Conservation (phyloP, 2,888 invertebrate genomes). For the Cacoxenus indagator region DNA sequence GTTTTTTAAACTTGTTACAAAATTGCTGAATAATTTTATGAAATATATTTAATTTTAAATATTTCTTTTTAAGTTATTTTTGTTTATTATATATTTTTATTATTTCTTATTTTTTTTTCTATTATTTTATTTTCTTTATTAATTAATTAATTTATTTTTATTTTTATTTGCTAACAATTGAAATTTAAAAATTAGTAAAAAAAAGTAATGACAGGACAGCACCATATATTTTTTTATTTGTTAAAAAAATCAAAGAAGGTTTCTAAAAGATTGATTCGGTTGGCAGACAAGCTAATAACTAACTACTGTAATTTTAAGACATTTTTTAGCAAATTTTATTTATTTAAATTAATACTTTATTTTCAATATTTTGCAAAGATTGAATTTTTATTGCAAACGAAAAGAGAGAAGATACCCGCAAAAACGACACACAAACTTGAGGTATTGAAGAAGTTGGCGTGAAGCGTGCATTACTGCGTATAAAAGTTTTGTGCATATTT, state of each 20-base stretch:
- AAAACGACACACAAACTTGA: background rate
- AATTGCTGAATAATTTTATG: background rate
- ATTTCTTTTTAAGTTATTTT: too few relatives aligned
- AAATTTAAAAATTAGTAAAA: conserved; percentile 31
- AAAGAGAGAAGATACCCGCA: background rate
- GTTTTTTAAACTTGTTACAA: background rate
- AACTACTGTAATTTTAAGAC: conserved; percentile 13
- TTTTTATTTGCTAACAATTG: conserved; percentile 15
- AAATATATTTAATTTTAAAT: too few relatives aligned
- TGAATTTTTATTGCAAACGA: background rate
- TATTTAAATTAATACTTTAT: conserved; percentile 5
- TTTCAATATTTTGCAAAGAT: background rate
- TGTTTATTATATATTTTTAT: too few relatives aligned
- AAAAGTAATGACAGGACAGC: conserved; percentile 20
- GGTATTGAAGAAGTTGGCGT: background rate
- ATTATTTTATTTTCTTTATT: too few relatives aligned
- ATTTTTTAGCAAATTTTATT: conserved; percentile 19
- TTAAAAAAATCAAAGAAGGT: conserved; percentile 9
- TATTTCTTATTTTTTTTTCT: too few relatives aligned
- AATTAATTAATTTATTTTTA: too few relatives aligned
- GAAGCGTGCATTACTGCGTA: background rate
- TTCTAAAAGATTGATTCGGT: background rate
- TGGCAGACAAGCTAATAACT: background rate
- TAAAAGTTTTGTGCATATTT: background rate
- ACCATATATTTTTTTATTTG: conserved; percentile 11